Evolutionary conservation across 2,888 invertebrate species (phyloP).

Genomic region (Stenoptilia bipunctidactyla): DNA sequence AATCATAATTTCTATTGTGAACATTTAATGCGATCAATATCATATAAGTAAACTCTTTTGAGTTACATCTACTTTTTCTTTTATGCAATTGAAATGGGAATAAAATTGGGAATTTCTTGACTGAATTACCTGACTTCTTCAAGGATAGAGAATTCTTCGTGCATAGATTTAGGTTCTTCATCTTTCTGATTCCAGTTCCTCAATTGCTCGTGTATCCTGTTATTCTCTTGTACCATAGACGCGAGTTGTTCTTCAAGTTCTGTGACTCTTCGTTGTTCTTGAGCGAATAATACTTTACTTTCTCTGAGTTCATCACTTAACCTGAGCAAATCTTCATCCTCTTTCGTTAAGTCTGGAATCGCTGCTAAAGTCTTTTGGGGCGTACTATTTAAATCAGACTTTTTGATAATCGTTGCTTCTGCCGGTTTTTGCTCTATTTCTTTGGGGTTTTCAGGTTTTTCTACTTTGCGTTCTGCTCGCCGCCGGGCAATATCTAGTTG

Average conservation of each 20-base stretch:
- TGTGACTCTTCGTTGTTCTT: conserved; percentile 79
- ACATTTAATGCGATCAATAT: too few species aligned
- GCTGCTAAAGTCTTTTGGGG: conserved; percentile 43
- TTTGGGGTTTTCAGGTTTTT: conserved; percentile 51
- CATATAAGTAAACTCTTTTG: too few species aligned
- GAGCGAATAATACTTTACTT: conserved; percentile 74
- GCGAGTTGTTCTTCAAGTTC: conserved; percentile 85
- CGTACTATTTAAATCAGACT: conserved; percentile 37
- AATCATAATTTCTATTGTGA: too few species aligned
- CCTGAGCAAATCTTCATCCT: conserved; percentile 63
- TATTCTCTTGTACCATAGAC: conserved; percentile 78
- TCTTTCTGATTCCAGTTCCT: conserved; percentile 74
- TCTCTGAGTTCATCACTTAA: conserved; percentile 80
- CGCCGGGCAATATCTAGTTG: conserved; percentile 73
- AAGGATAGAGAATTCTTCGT: conserved; percentile 85
- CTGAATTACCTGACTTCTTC: conserved; percentile 83
- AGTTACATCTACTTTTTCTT: too few species aligned
- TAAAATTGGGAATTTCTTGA: too few species aligned
- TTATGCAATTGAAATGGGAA: too few species aligned
- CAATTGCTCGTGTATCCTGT: conserved; percentile 77
- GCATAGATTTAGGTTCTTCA: conserved; percentile 84
- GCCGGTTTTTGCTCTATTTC: conserved; percentile 37
- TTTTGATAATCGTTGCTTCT: conserved; percentile 31
- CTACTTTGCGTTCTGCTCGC: conserved; percentile 66
- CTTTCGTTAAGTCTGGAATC: conserved; percentile 63